A percentile compares a stretch with the other conserved stretches of the same genome.
Conservation (phyloP, 2,797 vertebrate species). For the Hozukius guyotensis region DNA sequence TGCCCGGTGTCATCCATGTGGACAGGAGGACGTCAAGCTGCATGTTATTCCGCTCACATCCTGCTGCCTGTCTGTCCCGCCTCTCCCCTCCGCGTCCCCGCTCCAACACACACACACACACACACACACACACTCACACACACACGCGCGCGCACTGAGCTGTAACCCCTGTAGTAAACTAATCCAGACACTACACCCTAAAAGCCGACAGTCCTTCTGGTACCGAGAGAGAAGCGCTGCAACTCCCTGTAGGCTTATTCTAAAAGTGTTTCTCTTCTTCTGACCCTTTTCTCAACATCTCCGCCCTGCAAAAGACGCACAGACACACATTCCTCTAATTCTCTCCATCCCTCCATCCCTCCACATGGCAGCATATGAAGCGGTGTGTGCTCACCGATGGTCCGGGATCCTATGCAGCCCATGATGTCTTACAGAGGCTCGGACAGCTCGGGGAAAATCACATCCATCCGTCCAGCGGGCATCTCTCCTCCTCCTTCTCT, state of each 20-base stretch:
- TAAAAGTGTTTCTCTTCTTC: not conserved
- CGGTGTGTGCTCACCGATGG: slow-evolving; percentile 79
- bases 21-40: slow-evolving; percentile 41
- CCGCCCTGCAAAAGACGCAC: not conserved
- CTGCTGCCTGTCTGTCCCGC: slow-evolving; percentile 49
- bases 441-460: slow-evolving; percentile 68
- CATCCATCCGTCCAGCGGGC: slow-evolving; percentile 76
- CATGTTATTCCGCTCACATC: slow-evolving; percentile 65
- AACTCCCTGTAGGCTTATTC: slow-evolving; percentile 21
- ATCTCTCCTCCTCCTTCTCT: slow-evolving; percentile 58
- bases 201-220: not conserved
- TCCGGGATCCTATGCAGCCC: slow-evolving; percentile 87
- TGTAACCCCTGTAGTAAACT: slow-evolving; percentile 44
- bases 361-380: slow-evolving; percentile 49
- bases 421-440: slow-evolving; percentile 81
- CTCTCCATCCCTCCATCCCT: not conserved
- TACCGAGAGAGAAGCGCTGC: not conserved
- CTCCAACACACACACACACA: slow-evolving; percentile 1
- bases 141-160: slow-evolving; percentile 12
- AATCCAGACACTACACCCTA: not conserved
- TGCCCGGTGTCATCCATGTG: slow-evolving; percentile 61
- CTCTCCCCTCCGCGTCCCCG: slow-evolving; percentile 25
- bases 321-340: not conserved
- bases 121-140: slow-evolving; percentile 7
- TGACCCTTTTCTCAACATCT: not conserved